Percentiles rank a stretch among this genome's conserved stretches.
These are phyloP conservation scores for Capitulum mitella DNA, from an alignment of 2,888 invertebrate species.

Conservation along the genomic window DNA sequence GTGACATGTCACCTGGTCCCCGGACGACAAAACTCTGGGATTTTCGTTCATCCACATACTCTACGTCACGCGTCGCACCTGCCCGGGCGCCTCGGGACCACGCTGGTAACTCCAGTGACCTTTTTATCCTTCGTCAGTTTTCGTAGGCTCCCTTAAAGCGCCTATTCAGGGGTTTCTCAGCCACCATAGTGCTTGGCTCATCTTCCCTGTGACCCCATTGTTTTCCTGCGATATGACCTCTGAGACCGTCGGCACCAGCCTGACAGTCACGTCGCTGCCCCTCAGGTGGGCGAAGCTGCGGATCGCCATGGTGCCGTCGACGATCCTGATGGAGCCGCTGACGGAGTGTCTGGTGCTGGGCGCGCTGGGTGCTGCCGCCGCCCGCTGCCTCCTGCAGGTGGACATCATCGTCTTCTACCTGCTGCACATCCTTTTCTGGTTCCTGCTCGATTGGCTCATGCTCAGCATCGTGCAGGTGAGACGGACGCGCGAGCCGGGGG, in stretches of 20 bases:
- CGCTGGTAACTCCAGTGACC: no score
- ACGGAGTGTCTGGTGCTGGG: slow-evolving; percentile 92
- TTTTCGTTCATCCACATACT: no score
- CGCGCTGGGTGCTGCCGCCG: slow-evolving; percentile 83
- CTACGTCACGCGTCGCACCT: no score
- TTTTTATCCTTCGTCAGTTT: no score
- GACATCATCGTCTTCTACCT: slow-evolving; percentile 86
- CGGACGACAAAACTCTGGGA: no score
- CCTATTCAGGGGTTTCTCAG: no score
- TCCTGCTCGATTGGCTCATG: slow-evolving; percentile 89
- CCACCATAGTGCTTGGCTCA: no score
- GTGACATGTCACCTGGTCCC: no score
- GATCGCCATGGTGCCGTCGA: slow-evolving; percentile 89
- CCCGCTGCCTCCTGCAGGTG: slow-evolving; percentile 69
- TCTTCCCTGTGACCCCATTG: not conserved
- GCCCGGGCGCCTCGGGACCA: no score
- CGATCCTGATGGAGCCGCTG: slow-evolving; percentile 84
- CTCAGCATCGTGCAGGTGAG: slow-evolving; percentile 74
- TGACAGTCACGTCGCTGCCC: no score
- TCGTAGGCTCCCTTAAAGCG: no score
- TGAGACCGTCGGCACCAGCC: not conserved
- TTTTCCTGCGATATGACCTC: not conserved
- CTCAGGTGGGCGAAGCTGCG: slow-evolving; percentile 88
- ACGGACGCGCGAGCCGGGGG: no score
- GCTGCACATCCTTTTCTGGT: slow-evolving; percentile 89